Base-by-base conservation (phyloP, 2,888 invertebrate genomes). In the Lasioglossum marginatum region DNA sequence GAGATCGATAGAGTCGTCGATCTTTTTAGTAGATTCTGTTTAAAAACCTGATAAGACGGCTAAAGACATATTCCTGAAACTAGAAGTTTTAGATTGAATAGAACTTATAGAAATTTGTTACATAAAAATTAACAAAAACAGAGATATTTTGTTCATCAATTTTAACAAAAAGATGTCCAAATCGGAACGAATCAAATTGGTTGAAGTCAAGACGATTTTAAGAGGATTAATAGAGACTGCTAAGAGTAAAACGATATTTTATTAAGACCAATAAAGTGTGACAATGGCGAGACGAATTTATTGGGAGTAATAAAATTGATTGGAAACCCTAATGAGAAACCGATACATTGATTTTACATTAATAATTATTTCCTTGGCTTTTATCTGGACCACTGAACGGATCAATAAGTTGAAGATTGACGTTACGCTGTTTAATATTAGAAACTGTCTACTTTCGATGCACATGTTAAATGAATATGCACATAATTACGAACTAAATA, bases 321-420 rank as follows among this genome's bases (percentile, higher is more conserved):
- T 63, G 31, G 63, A 63, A 31, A 27, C 16, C 16, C 31, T 63
- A 63, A 63, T 31, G 63, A 31, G 63, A 31, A 63, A 63, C 63
- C 63, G 63, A 63, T 63, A 63, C 63, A 63, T 63, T 63, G 63
- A 63, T 63, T 63, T 63, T 16, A 16, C 63, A 63, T 63, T 63
- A 31, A 63, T 63, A 63, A 63, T 31, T 31, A 31, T 63, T 31
- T 63, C 63, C 52, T 52, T 52, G 1, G 52, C 10, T 52, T 16
- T 63, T 63, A 63, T 63, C 63, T 63, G 31, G 63, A 63, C 63
- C 31, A 14, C 63, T 63, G 31, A 31, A 16, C 4, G 6, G 0
- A 63, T 5, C 31, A 16, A 10, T n/a, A 52, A 63, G 16, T 31
- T 2, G 60, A 27, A 16, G 16, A 14, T 31, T 63, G 63, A 31